These are phyloP conservation scores for Pygocentrus nattereri DNA, from an alignment of 2,797 vertebrate genomes.

Conservation along the genomic window DNA sequence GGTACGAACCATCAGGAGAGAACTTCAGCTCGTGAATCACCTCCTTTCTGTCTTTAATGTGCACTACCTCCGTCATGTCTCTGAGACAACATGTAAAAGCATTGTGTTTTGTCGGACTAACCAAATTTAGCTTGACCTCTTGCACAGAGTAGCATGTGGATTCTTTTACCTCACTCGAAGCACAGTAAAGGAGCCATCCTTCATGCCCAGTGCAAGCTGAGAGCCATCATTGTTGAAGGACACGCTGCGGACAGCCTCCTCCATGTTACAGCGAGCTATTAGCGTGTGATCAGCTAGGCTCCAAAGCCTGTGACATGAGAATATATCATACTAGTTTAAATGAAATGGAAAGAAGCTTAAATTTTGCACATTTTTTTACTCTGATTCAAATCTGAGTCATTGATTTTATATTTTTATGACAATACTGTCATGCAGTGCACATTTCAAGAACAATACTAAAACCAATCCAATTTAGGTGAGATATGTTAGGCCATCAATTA, in stretches of 20 bases:
- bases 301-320: conserved; percentile 82
- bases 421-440: no score
- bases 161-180: conserved; percentile 86
- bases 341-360: no score
- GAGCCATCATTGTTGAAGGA: conserved; percentile 93
- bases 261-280: conserved; percentile 96
- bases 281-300: conserved; percentile 91
- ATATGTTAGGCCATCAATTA: no score
- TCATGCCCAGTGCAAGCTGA: conserved; percentile 95
- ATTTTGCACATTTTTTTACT: no score
- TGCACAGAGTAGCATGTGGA: neutral
- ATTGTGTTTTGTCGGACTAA: neutral
- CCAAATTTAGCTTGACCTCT: neutral
- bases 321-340: no score
- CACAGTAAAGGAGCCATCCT: conserved; percentile 97
- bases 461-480: no score
- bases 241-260: conserved; percentile 91
- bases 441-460: no score
- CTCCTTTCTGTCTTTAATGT: conserved; percentile 96
- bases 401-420: no score
- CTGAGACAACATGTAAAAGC: conserved; percentile 68
- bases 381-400: no score
- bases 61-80: conserved; percentile 98
- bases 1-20: conserved; percentile 90
- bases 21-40: conserved; percentile 98